These are phyloP conservation scores for Mobula birostris DNA, from an alignment of 2,113 vertebrate genomes.

Conservation along the genomic window DNA sequence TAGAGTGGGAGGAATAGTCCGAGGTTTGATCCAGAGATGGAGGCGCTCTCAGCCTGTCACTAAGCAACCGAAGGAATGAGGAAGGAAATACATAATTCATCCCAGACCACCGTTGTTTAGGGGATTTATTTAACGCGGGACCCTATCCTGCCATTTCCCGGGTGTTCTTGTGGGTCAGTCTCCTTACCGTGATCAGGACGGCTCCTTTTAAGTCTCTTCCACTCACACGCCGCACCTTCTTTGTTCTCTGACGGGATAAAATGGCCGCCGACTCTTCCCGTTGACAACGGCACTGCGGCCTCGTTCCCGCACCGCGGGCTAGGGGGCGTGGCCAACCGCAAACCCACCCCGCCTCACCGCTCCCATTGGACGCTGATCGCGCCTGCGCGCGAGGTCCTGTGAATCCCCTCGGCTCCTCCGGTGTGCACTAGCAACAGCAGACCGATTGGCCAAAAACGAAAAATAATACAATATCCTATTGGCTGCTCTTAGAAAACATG, in stretches of 20 bases:
- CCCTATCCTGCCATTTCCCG: background rate
- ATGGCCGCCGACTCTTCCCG: constrained; percentile 11
- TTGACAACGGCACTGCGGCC: background rate
- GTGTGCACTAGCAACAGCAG: background rate
- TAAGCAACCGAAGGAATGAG: background rate
- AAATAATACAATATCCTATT: background rate
- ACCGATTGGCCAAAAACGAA: background rate
- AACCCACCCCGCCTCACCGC: background rate
- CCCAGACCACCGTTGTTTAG: background rate
- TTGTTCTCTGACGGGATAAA: constrained; percentile 35
- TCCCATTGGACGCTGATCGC: background rate
- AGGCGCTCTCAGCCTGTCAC: background rate
- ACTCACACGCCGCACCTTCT: background rate
- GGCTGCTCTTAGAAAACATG: background rate
- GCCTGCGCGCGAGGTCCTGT: background rate
- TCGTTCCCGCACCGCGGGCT: background rate
- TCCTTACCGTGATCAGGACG: background rate
- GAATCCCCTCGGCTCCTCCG: rapidly evolving
- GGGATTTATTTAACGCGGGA: background rate
- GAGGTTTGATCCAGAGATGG: background rate
- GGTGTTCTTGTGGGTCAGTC: too few relatives aligned
- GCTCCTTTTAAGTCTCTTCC: background rate
- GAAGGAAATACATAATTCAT: background rate
- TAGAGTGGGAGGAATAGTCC: background rate
- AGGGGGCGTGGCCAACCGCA: background rate